phyloP scores from a whole-genome alignment of 2,797 vertebrate species.

The Erethizon dorsatum region DNA sequence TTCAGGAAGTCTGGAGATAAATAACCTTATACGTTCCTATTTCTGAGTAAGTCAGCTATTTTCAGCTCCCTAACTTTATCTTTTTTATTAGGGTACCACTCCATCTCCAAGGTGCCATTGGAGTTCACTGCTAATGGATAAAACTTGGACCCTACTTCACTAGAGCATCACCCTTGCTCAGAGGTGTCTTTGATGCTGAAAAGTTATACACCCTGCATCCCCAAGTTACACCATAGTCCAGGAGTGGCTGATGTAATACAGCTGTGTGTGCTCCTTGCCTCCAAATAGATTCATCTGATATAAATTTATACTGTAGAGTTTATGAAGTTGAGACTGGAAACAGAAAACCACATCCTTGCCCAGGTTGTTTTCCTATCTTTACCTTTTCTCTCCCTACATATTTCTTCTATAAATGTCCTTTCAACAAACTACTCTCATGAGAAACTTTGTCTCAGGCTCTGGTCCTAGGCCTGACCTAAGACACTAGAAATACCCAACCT shows the following conservation, averaged over 20 bases:
- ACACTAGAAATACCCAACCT: neutral
- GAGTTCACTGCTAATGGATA: neutral
- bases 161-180: neutral
- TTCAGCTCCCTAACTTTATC: neutral
- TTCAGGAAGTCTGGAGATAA: neutral
- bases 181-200: neutral
- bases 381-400: neutral
- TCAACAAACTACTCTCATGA: neutral
- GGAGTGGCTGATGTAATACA: neutral
- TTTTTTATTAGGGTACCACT: neutral
- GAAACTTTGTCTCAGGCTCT: neutral
- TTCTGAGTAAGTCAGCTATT: neutral
- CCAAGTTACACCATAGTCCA: too few relatives aligned
- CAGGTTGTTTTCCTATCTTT: neutral
- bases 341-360: neutral
- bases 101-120: rapidly evolving
- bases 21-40: neutral
- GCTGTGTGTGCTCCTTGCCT: neutral
- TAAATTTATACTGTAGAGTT: neutral
- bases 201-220: neutral
- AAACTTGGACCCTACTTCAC: neutral
- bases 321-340: neutral
- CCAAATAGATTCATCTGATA: neutral
- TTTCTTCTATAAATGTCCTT: neutral
- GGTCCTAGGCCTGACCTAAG: neutral